Conservation (phyloP, 23 tunicate genomes). For the Trididemnum miniatum region DNA sequence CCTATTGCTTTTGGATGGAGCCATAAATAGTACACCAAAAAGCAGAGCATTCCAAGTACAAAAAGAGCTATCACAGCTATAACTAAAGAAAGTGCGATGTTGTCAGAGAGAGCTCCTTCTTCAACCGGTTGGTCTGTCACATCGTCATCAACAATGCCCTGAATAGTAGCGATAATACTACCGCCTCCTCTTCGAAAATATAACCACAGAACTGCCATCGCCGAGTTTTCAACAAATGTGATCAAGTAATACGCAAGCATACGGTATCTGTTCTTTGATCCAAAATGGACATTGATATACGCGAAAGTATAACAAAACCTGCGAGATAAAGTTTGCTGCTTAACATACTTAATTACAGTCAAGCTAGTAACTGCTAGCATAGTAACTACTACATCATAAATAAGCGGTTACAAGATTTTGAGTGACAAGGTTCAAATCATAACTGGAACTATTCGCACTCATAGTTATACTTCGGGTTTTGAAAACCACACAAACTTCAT, state of each 20-base stretch:
- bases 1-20: conserved; percentile 51
- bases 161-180: conserved; percentile 16
- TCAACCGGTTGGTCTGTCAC: background rate
- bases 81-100: conserved; percentile 46
- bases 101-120: conserved; percentile 10
- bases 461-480: too few relatives aligned
- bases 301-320: conserved; percentile 81
- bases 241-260: conserved; percentile 69
- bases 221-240: conserved; percentile 52
- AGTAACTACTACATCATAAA: too few relatives aligned
- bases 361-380: too few relatives aligned
- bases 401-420: too few relatives aligned
- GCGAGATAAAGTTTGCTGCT: too few relatives aligned
- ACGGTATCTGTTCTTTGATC: conserved; percentile 27
- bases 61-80: conserved; percentile 23
- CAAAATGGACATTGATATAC: conserved; percentile 77
- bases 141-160: background rate
- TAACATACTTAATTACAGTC: too few relatives aligned
- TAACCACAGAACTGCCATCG: conserved; percentile 56
- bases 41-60: conserved; percentile 55
- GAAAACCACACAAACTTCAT: too few relatives aligned
- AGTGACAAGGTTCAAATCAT: too few relatives aligned
- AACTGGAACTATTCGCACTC: too few relatives aligned
- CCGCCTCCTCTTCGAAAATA: conserved; percentile 63
- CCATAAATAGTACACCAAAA: conserved; percentile 61